A percentile compares a stretch with the other conserved stretches of the same genome.
phyloP scores from a whole-genome alignment of 2,113 vertebrate genomes.

The Trachemys scripta region DNA sequence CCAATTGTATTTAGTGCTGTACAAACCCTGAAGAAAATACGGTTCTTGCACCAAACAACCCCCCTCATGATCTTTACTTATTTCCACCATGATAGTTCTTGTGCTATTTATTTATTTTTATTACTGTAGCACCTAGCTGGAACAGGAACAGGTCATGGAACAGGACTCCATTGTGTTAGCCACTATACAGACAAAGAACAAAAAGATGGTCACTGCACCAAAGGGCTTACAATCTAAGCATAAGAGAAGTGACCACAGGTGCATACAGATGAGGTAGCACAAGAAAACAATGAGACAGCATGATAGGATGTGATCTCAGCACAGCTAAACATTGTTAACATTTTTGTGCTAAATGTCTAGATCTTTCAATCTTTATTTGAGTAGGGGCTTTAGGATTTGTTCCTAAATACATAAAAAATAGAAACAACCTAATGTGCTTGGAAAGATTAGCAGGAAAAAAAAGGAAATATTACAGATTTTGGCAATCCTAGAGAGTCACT shows the following conservation, averaged over 20 bases:
- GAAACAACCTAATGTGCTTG: background rate
- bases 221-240: background rate
- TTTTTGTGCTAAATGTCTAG: background rate
- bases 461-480: background rate
- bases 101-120: background rate
- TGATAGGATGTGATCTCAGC: too few relatives aligned
- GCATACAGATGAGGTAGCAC: too few relatives aligned
- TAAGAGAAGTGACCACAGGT: background rate
- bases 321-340: background rate
- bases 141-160: background rate
- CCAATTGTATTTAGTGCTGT: background rate
- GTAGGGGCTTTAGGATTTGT: background rate
- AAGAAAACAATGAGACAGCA: too few relatives aligned
- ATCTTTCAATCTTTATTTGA: background rate
- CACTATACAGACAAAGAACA: background rate
- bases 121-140: background rate
- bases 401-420: background rate
- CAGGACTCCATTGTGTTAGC: background rate
- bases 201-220: background rate
- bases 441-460: background rate
- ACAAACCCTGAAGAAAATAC: too few relatives aligned
- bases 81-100: background rate
- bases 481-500: background rate
- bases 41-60: fast-evolving
- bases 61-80: background rate